Evolutionary conservation across 2,888 invertebrate genomes (phyloP).

Genomic region (Maniola hyperantus): DNA sequence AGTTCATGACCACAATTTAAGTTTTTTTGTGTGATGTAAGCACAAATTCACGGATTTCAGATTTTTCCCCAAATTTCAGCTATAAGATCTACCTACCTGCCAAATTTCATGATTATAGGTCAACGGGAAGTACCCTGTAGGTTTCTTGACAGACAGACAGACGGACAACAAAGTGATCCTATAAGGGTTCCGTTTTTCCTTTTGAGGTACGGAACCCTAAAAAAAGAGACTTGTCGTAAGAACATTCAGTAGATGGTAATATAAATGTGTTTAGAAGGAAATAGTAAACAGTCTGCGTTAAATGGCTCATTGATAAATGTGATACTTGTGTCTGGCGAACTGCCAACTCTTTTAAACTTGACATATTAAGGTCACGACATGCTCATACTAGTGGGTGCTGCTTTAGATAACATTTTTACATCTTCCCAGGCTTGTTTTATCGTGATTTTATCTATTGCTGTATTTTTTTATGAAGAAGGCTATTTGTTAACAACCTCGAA

Average conservation of each 20-base stretch:
- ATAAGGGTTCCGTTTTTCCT: too few relatives aligned
- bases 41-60: too few relatives aligned
- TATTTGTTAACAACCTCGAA: too few relatives aligned
- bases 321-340: background rate
- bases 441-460: background rate
- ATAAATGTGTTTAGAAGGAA: background rate
- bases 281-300: conserved; percentile 2
- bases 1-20: too few relatives aligned
- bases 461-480: background rate
- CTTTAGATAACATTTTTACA: conserved; percentile 7
- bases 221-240: background rate
- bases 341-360: conserved; percentile 8
- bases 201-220: too few relatives aligned
- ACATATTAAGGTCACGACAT: conserved; percentile 11
- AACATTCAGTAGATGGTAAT: background rate
- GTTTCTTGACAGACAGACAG: too few relatives aligned
- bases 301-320: conserved; percentile 5
- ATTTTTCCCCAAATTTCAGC: too few relatives aligned
- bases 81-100: too few relatives aligned
- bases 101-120: too few relatives aligned
- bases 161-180: too few relatives aligned
- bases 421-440: background rate
- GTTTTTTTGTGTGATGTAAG: too few relatives aligned
- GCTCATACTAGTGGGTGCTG: background rate
- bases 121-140: too few relatives aligned